Evolutionary conservation across 2,797 vertebrate species (phyloP), one percentile per base, ranked within the genome.

Genomic region (Cyclura pinguis): DNA sequence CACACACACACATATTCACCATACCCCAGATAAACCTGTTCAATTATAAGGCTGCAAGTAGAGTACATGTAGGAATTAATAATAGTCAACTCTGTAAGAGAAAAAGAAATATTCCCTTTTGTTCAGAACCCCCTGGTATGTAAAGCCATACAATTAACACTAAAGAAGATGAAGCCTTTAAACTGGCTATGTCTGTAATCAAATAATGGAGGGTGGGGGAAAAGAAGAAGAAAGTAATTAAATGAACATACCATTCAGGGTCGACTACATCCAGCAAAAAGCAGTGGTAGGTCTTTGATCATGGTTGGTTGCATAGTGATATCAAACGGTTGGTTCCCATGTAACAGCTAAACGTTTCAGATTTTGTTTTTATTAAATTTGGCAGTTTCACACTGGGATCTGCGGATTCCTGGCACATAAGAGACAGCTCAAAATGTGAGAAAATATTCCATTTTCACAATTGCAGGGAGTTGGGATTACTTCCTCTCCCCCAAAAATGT

Each of bases 361-460:
- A 96, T 97, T 97, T 97, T 96, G 96, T 97, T 98, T 97, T 97
- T 97, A 97, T 97, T 97, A 97, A 96, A 97, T 96, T 97, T 97
- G 97, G 96, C 97, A 97, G 97, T 97, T 96, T 97, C 97, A 97
- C 93, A 97, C 97, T 97, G 97, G 97, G 97, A 96, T 97, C 96
- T 96, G 96, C 96, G 96, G 95, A 96, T 97, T 97, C 95, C 95
- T 96, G 94, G 94, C 91, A 96, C 96, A 96, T 96, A 96, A 97
- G 97, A 97, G 96, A 97, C 95, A 97, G 97, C 96, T 97, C 95
- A 95, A 96, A 47, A 72, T 93, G 93, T 96, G 96, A 95, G 94
- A 95, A 96, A 95, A 91, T 95, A 95, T 96, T 97, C 95, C 93
- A 90, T 95, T 96, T 96, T 96, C 96, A 96, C 94, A 95, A 93